Evolutionary conservation across 1,140 invertebrate genomes (phyloP).

Genomic region (Zeugodacus cucurbitae): DNA sequence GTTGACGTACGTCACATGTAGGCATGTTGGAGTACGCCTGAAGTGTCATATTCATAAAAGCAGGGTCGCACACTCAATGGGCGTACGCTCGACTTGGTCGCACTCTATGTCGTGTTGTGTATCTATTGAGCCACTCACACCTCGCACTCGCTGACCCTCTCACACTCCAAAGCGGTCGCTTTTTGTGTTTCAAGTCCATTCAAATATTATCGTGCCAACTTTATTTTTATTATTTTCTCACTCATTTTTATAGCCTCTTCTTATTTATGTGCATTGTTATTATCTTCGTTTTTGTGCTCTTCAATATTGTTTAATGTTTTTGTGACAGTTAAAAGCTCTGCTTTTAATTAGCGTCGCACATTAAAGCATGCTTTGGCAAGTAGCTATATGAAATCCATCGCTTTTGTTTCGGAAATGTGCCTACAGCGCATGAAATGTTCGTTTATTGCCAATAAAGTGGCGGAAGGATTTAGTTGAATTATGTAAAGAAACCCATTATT

Average conservation of each 20-base stretch:
- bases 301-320: background rate
- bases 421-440: background rate
- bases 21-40: conserved; percentile 8
- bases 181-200: background rate
- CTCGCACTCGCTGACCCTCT: background rate
- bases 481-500: background rate
- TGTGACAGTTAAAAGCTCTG: background rate
- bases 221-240: conserved; percentile 8
- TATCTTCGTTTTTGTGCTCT: background rate
- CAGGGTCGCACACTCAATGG: background rate
- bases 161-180: background rate
- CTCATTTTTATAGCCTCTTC: conserved; percentile 10
- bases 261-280: background rate
- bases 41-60: conserved; percentile 26
- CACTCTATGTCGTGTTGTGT: background rate
- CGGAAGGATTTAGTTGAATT: background rate
- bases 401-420: background rate
- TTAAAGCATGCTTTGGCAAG: background rate
- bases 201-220: conserved; percentile 8
- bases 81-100: conserved; percentile 3
- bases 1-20: conserved; percentile 22
- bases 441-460: background rate
- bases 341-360: conserved; percentile 13
- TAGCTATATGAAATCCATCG: background rate
- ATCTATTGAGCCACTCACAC: background rate